A percentile compares a stretch with the other conserved stretches of the same genome.
phyloP scores from a whole-genome alignment of 2,797 vertebrate genomes.

The Triplophysa bombifrons region DNA sequence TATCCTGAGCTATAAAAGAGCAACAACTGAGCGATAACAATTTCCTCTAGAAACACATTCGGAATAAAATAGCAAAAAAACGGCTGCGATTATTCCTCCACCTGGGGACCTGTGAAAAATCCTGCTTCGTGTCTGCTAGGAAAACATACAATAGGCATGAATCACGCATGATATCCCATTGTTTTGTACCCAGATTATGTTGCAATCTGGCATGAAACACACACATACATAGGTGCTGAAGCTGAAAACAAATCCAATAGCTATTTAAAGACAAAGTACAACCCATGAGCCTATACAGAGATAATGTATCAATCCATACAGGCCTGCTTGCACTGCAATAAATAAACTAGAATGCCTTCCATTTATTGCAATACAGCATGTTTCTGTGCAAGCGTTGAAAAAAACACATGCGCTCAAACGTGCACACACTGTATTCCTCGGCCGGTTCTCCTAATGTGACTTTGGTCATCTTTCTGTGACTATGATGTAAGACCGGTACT shows the following conservation, averaged over 20 bases:
- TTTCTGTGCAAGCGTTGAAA: neutral
- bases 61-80: neutral
- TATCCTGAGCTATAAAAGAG: no score
- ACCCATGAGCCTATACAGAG: neutral
- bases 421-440: neutral
- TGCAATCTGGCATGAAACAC: conserved; percentile 17
- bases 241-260: conserved; percentile 2
- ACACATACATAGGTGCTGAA: neutral
- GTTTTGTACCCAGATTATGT: conserved; percentile 29
- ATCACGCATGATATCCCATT: conserved; percentile 45
- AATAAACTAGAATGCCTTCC: neutral
- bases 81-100: neutral
- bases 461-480: neutral
- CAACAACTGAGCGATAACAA: no score
- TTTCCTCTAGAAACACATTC: no score
- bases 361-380: neutral
- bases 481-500: conserved; percentile 50
- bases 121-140: conserved; percentile 11
- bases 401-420: neutral
- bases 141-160: conserved; percentile 30
- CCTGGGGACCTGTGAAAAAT: neutral
- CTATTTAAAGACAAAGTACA: conserved; percentile 12
- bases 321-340: neutral
- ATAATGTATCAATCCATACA: neutral
- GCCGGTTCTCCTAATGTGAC: conserved; percentile 10